These are phyloP conservation scores for Syngnathus rostellatus DNA, from an alignment of 2,797 vertebrate genomes.

Conservation along the genomic window DNA sequence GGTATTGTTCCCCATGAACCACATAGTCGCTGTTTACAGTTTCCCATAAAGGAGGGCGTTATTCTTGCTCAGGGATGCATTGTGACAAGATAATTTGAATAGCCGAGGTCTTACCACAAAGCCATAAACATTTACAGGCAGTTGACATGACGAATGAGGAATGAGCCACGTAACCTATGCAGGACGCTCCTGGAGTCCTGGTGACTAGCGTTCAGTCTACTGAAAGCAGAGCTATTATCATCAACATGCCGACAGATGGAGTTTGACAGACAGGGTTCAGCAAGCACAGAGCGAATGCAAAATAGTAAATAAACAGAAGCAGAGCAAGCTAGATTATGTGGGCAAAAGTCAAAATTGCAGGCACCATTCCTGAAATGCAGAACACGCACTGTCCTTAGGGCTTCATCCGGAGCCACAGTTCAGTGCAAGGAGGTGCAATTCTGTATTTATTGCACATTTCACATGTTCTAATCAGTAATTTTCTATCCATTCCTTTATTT, in stretches of 20 bases:
- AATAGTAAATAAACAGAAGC: slow-evolving; percentile 38
- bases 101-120: slow-evolving; percentile 67
- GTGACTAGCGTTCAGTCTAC: slow-evolving; percentile 22
- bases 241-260: slow-evolving; percentile 19
- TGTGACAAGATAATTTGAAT: slow-evolving; percentile 76
- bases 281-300: slow-evolving; percentile 30
- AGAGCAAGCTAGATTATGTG: neutral
- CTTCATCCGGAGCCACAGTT: too few species aligned
- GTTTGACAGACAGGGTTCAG: slow-evolving; percentile 1
- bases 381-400: too few species aligned
- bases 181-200: slow-evolving; percentile 51
- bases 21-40: slow-evolving; percentile 67
- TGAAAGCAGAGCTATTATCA: slow-evolving; percentile 12
- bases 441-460: neutral
- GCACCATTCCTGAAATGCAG: too few species aligned
- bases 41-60: slow-evolving; percentile 67
- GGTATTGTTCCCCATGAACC: slow-evolving; percentile 66
- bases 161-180: slow-evolving; percentile 61
- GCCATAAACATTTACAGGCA: slow-evolving; percentile 72
- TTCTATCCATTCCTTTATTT: neutral
- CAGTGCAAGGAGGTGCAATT: too few species aligned
- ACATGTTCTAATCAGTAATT: neutral
- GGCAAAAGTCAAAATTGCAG: neutral
- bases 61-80: slow-evolving; percentile 72
- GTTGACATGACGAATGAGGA: slow-evolving; percentile 72